These are phyloP conservation scores for Malurus leucopterus DNA, from an alignment of 2,797 vertebrate genomes.

Conservation along the genomic window DNA sequence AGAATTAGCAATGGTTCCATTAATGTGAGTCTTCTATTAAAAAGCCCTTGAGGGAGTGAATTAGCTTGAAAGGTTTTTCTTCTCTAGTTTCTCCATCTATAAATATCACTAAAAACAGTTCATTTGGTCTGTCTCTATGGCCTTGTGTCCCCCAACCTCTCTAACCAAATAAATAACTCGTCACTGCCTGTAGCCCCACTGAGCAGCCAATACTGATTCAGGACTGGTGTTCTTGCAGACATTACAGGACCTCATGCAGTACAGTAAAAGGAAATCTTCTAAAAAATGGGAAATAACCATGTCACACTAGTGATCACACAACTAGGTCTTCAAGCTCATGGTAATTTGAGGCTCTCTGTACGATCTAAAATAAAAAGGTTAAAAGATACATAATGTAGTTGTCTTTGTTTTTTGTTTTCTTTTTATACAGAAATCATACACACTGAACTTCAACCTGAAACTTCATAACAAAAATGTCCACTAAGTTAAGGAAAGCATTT, in stretches of 20 bases:
- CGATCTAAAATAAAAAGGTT: constrained; percentile 47
- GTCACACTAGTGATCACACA: constrained; percentile 36
- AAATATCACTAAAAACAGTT: not conserved
- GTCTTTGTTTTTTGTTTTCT: constrained; percentile 52
- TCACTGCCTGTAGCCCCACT: not conserved
- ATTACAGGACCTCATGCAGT: constrained; percentile 34
- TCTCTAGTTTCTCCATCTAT: not conserved
- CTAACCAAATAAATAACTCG: not conserved
- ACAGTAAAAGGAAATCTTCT: constrained; percentile 43
- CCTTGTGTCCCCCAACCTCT: not conserved
- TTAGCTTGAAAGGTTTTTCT: not conserved
- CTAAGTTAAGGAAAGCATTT: constrained; percentile 73
- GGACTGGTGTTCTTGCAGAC: constrained; percentile 18
- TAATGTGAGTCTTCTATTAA: not conserved
- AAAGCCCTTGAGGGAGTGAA: not conserved
- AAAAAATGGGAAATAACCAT: constrained; percentile 33
- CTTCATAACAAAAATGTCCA: constrained; percentile 71
- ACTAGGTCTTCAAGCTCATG: constrained; percentile 21
- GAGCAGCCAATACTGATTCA: not conserved
- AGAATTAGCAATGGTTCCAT: not conserved
- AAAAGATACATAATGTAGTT: constrained; percentile 56
- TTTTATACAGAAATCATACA: constrained; percentile 76
- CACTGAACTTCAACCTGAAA: constrained; percentile 72
- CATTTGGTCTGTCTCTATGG: not conserved
- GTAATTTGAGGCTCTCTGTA: constrained; percentile 38